Conservation (phyloP, 2,888 invertebrate genomes). For the Gastracanthus pulcherrimus region DNA sequence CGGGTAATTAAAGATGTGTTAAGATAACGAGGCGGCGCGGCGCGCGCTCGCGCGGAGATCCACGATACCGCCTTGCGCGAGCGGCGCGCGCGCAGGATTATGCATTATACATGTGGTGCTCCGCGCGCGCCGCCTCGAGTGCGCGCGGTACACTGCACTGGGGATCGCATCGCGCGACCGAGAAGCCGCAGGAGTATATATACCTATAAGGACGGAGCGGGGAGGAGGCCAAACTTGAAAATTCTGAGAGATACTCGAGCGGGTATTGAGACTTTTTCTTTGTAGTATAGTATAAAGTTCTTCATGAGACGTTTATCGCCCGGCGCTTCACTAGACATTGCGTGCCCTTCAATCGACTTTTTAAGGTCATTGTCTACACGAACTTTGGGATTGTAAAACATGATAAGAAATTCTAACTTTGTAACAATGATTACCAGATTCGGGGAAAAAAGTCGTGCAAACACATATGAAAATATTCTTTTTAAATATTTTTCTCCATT, state of each 20-base stretch:
- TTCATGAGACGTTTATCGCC: neutral
- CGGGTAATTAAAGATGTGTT: conserved; percentile 71
- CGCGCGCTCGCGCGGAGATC: conserved; percentile 64
- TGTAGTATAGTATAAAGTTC: neutral
- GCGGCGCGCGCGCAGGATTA: conserved; percentile 53
- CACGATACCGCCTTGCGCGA: conserved; percentile 63
- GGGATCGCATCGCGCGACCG: neutral
- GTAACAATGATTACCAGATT: too few species aligned
- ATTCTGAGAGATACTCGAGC: neutral
- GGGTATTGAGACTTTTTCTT: neutral
- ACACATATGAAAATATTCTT: too few species aligned
- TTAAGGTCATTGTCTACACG: neutral
- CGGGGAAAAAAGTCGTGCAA: too few species aligned
- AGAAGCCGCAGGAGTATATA: neutral
- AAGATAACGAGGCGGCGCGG: conserved; percentile 64
- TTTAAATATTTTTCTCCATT: too few species aligned
- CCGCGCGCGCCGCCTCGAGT: neutral
- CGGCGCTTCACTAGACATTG: neutral
- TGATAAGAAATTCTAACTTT: neutral
- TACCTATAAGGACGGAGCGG: too few species aligned
- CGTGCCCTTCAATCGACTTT: too few species aligned
- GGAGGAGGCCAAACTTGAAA: neutral
- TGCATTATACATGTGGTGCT: conserved; percentile 63
- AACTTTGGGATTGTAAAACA: neutral
- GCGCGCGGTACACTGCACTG: neutral